Evolutionary conservation across 2,797 vertebrate species (phyloP).

Genomic region (Artibeus lituratus): DNA sequence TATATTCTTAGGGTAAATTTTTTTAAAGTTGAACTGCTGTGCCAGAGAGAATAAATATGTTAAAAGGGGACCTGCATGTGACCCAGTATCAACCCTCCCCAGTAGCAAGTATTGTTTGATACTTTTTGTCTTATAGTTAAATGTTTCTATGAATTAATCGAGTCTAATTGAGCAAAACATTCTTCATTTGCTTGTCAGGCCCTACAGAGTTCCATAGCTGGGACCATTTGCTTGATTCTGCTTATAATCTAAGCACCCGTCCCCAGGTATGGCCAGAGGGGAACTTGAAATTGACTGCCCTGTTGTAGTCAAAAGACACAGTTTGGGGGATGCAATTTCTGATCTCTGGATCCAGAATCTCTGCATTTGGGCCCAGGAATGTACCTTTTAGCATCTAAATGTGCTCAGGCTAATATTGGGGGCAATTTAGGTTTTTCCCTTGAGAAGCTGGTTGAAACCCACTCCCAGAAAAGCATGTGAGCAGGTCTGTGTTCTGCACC

Average conservation of each 20-base stretch:
- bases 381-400: not conserved
- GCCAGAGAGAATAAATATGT: slow-evolving; percentile 27
- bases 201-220: not conserved
- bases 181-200: not conserved
- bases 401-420: not conserved
- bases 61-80: slow-evolving; percentile 1
- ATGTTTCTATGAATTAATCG: not conserved
- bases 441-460: not conserved
- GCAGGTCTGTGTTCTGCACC: not conserved
- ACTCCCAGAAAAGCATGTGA: not conserved
- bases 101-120: not conserved
- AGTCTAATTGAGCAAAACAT: not conserved
- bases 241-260: not conserved
- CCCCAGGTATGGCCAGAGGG: not conserved
- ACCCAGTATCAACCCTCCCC: not conserved
- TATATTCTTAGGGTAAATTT: not conserved
- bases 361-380: not conserved
- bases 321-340: not conserved
- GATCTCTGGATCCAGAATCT: not conserved
- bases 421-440: not conserved
- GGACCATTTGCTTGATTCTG: not conserved
- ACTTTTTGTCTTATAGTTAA: not conserved
- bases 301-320: not conserved
- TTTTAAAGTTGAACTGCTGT: not conserved
- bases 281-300: not conserved